phyloP scores from a whole-genome alignment of 2,888 invertebrate species.

The Trichogramma evanescens region DNA sequence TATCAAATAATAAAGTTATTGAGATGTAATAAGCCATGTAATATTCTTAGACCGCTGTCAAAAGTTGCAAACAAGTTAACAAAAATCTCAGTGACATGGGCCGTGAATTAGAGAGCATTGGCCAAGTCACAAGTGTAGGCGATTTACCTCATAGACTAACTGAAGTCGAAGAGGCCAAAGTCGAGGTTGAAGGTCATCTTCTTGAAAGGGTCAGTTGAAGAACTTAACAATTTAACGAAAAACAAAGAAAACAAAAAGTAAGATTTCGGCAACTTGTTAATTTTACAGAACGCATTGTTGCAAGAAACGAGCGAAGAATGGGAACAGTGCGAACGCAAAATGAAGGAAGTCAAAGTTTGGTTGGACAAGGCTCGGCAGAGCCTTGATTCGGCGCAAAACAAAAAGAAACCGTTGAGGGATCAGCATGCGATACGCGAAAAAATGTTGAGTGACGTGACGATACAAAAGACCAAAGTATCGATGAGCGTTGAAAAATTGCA shows the following conservation, averaged over 20 bases:
- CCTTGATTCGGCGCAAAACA: conserved; percentile 73
- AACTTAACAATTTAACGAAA: neutral
- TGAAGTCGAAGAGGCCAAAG: conserved; percentile 79
- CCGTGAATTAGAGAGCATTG: conserved; percentile 78
- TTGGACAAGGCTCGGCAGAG: conserved; percentile 75
- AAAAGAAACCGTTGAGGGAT: conserved; percentile 81
- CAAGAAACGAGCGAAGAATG: conserved; percentile 92
- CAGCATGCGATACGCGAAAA: conserved; percentile 81
- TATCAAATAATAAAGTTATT: neutral
- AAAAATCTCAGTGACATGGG: conserved; percentile 88
- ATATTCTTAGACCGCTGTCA: conserved; percentile 65
- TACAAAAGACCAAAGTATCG: conserved; percentile 82
- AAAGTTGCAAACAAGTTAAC: conserved; percentile 79
- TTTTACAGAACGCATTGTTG: conserved; percentile 70
- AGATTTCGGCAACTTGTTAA: neutral
- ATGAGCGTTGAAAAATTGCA: conserved; percentile 86
- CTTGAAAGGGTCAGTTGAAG: conserved; percentile 68
- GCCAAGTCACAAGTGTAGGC: conserved; percentile 75
- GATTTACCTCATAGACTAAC: conserved; percentile 79
- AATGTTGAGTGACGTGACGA: conserved; percentile 76
- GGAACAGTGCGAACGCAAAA: conserved; percentile 91
- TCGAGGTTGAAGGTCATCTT: conserved; percentile 75
- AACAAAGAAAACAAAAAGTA: neutral
- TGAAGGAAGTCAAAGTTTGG: conserved; percentile 84
- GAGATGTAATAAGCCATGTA: conserved; percentile 32